Conservation (phyloP, 2,888 invertebrate species). For the Papilio elwesi region DNA sequence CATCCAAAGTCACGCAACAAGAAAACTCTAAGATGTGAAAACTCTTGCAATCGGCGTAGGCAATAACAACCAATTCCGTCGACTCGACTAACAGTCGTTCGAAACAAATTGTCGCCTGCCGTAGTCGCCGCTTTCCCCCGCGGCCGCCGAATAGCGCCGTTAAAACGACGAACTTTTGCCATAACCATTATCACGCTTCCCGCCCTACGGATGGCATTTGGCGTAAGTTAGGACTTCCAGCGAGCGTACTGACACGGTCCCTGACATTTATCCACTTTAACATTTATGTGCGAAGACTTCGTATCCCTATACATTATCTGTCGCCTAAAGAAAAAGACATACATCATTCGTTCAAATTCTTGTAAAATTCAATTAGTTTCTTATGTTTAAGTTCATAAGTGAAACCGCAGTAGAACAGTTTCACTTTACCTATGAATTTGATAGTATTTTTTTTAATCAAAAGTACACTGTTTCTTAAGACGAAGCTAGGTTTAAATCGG, state of each 20-base stretch:
- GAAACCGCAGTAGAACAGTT: no score
- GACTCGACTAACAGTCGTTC: slow-evolving; percentile 57
- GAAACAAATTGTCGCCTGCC: slow-evolving; percentile 64
- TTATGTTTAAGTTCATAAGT: no score
- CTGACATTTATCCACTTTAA: slow-evolving; percentile 29
- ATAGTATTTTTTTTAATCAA: no score
- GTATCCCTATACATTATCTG: background rate
- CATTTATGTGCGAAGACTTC: slow-evolving; percentile 21
- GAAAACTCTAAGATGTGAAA: slow-evolving; percentile 49
- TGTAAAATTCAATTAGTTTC: no score
- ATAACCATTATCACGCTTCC: slow-evolving; percentile 79
- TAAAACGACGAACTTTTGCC: slow-evolving; percentile 72
- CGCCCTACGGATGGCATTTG: slow-evolving; percentile 62
- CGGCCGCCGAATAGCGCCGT: slow-evolving; percentile 60
- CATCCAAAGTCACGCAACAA: slow-evolving; percentile 14
- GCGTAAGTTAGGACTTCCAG: slow-evolving; percentile 50
- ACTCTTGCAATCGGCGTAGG: slow-evolving; percentile 52
- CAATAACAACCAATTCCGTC: slow-evolving; percentile 58
- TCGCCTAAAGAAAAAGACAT: no score
- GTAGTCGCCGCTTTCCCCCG: slow-evolving; percentile 48
- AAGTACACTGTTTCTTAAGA: no score
- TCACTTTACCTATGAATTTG: no score
- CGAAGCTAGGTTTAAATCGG: no score
- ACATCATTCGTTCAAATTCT: no score
- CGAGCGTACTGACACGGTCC: slow-evolving; percentile 37